Evolutionary conservation across 2,797 vertebrate species (phyloP), one percentile per base, ranked within the genome.

Genomic region (Anolis apletophallus): DNA sequence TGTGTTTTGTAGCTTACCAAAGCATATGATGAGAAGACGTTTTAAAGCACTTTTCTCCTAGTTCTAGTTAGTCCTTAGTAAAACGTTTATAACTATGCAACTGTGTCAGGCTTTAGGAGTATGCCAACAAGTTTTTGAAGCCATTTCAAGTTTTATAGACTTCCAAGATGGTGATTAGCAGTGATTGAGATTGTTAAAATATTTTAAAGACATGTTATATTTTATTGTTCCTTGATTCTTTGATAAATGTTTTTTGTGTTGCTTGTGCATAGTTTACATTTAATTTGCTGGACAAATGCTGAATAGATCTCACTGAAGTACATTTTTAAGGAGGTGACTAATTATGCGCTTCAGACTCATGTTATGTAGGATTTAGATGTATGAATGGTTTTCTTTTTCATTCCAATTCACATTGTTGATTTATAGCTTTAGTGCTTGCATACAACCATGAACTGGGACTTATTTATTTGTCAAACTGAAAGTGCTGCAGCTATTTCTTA

Each of bases 311-410:
- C 80, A 1, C 52, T 90, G 88, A 93, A 72, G 76, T 72, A 80
- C 71, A 79, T 71, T 79, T 50, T 32, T 29, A 85, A 71, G 64
- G 64, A 85, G 76, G 52, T 78, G 61, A 71, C 75, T 61, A 93
- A 78, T 81, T 77, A 83, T 78, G 85, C 85, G 83, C 55, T 88
- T 92, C 90, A 86, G 92, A 93, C 87, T 91, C 83, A 84, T 91
- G 93, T 92, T 93, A 91, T 90, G 82, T 94, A 88, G 90, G 92
- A 90, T 50, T 93, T 94, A 89, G 81, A 89, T 94, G 83, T 93
- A 91, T 94, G 94, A 94, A 80, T 57, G 54, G 87, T 91, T 95
- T 91, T 88, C 86, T 76, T 92, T 94, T 94, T 93, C 61, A 67
- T 88, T 93, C 72, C 93, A 61, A 79, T 91, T 93, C 78, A 75